Base-by-base conservation (phyloP, 2,113 vertebrate genomes). In the Pangasianodon gigas region DNA sequence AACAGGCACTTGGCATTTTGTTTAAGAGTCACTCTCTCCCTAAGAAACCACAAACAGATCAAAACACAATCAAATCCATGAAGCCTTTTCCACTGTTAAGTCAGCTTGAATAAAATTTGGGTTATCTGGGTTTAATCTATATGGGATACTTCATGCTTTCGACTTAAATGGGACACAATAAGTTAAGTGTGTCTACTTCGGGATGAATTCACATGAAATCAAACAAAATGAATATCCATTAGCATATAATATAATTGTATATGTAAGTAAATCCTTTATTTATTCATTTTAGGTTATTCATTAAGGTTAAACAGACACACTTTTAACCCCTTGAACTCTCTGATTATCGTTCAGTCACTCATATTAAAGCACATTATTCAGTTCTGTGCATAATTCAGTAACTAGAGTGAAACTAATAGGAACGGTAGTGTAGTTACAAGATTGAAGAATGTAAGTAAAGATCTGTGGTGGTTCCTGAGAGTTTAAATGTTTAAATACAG, bases 121-220 rank as follows among this genome's bases (percentile, higher is more conserved):
- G n/a, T 41, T 82, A 21, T 81, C 10, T 56, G 21, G 18, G 48
- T 83, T 84, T 37, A 84, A 11, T n/a, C 21, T 44, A 71, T 29
- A 83, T 32, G 24, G 48, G 14, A 77, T 92, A 91, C 92, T 91
- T 91, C 89, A 80, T 90, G 90, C 74, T 89, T 87, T 90, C 80
- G 85, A 86, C 83, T 88, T 74, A 85, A 77, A 83, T 48, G 84
- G 10, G 83, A 86, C 81, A 85, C 71, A 85, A 91, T 92, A 91
- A 93, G 93, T 84, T 87, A 69, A 93, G 92, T 93, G 88, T 92
- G 90, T 89, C 88, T 84, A 91, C 80, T 83, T 75, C 26, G 51
- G 6, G 6, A 32, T 19, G 7, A n/a, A 21, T 79, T 51, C 11
- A 11, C 13, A 32, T 16, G 1, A 54, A 32, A 54, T 82, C 6